phyloP scores from a whole-genome alignment of 2,113 vertebrate species.

The Corythoichthys haematopterus region DNA sequence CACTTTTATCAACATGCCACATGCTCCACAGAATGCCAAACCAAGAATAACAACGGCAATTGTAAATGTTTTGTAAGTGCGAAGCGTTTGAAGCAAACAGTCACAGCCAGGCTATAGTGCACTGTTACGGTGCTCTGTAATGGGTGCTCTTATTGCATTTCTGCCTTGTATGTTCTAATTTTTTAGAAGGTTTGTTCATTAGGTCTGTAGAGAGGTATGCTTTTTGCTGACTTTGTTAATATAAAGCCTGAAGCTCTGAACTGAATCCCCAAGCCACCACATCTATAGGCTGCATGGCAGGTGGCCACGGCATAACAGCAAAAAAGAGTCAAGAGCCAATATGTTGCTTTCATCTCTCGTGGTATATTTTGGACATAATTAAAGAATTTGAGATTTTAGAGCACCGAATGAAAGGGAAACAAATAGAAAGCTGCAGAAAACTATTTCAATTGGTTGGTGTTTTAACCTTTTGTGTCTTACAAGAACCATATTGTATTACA shows the following conservation, averaged over 20 bases:
- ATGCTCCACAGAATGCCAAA: constrained; percentile 33
- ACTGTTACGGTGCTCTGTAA: constrained; percentile 6
- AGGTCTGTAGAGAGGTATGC: constrained; percentile 48
- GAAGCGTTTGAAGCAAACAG: constrained; percentile 32
- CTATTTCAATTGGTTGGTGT: no score
- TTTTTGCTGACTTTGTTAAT: constrained; percentile 63
- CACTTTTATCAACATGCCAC: constrained; percentile 41
- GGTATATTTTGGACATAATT: constrained; percentile 26
- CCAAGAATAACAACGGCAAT: constrained; percentile 43
- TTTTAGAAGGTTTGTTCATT: constrained; percentile 45
- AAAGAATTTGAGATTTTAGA: constrained; percentile 11
- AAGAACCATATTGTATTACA: not conserved
- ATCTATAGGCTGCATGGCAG: constrained; percentile 29
- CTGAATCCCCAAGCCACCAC: constrained; percentile 43
- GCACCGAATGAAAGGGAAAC: not conserved
- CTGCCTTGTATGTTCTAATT: constrained; percentile 33
- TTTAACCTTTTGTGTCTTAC: not conserved
- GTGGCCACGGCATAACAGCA: constrained; percentile 22
- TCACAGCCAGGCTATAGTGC: constrained; percentile 4
- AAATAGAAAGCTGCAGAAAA: constrained; percentile 7
- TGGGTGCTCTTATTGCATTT: constrained; percentile 18
- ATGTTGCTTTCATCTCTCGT: constrained; percentile 24
- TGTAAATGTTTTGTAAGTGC: constrained; percentile 53
- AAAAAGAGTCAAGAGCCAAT: constrained; percentile 31
- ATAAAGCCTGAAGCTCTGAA: constrained; percentile 40